Evolutionary conservation across 2,888 invertebrate species (phyloP).

Genomic region (Diogma glabrata): DNA sequence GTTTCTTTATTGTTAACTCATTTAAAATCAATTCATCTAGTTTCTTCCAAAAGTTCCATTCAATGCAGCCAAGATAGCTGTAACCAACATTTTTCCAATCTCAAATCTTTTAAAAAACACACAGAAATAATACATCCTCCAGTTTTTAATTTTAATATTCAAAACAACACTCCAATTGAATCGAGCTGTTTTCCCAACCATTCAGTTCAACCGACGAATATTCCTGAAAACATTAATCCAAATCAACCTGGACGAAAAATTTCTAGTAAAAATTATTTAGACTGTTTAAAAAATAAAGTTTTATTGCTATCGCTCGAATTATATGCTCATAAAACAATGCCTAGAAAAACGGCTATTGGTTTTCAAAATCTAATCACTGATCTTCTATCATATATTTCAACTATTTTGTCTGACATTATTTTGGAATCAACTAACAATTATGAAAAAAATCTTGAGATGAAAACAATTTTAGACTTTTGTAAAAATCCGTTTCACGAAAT

Average conservation of each 20-base stretch:
- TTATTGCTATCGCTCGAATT: conserved; percentile 9
- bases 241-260: neutral
- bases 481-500: neutral
- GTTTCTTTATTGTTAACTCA: neutral
- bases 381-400: neutral
- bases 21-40: neutral
- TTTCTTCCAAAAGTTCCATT: neutral
- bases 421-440: no score
- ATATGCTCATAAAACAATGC: conserved; percentile 10
- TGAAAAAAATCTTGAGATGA: neutral
- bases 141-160: no score
- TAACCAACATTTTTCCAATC: no score
- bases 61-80: no score
- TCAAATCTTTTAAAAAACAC: no score
- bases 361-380: neutral
- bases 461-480: neutral
- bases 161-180: no score
- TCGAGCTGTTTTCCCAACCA: no score
- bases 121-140: no score
- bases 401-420: neutral
- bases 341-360: neutral
- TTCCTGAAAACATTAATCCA: no score
- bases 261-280: neutral
- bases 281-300: no score
- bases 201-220: no score